Conservation (phyloP, 2,888 invertebrate genomes). For the Leptopilina myrica region DNA sequence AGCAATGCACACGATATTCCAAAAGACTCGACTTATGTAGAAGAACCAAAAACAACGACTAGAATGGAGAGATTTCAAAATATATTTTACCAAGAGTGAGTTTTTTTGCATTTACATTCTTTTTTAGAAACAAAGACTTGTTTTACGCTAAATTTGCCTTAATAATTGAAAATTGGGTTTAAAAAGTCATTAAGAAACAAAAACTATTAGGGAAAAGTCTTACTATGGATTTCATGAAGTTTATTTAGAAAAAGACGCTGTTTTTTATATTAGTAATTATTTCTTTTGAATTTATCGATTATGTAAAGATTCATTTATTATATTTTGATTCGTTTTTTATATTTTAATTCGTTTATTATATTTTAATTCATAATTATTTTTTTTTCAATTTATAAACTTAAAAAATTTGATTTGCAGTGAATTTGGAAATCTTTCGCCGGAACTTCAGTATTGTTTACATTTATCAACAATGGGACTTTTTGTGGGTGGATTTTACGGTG, state of each 20-base stretch:
- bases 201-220: no score
- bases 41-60: not conserved
- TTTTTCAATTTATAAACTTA: not conserved
- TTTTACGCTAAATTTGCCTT: no score
- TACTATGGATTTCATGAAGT: no score
- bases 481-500: conserved; percentile 82
- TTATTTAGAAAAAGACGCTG: no score
- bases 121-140: no score
- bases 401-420: conserved; percentile 78
- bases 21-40: not conserved
- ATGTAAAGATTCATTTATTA: no score
- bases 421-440: conserved; percentile 81
- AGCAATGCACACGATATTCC: not conserved
- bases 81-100: not conserved
- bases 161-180: no score
- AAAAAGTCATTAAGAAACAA: no score
- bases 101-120: not conserved
- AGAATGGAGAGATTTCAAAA: not conserved
- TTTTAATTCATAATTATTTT: not conserved
- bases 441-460: conserved; percentile 68
- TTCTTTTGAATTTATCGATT: no score
- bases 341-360: no score
- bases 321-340: no score
- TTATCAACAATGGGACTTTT: conserved; percentile 73
- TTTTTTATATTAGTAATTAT: no score